phyloP scores from a whole-genome alignment of 2,888 invertebrate species.

The Nezara viridula region DNA sequence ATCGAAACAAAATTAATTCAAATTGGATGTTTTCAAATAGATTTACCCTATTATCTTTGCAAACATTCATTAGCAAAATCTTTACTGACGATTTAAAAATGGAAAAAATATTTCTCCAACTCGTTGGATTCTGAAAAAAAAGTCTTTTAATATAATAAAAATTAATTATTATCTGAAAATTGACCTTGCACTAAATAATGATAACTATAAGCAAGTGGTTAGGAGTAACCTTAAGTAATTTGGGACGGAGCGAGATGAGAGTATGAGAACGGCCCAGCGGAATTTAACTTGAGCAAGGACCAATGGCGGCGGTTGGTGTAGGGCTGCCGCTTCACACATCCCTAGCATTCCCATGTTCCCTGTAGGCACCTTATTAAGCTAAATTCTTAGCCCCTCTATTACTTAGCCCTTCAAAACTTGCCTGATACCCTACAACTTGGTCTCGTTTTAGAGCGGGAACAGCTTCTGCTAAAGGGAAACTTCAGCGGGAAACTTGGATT shows the following conservation, averaged over 20 bases:
- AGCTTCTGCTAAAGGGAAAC: background rate
- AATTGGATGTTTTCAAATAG: too few relatives aligned
- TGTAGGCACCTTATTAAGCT: conserved; percentile 34
- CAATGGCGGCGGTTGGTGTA: background rate
- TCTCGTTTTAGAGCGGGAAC: background rate
- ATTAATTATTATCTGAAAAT: too few relatives aligned
- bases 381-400: conserved; percentile 31
- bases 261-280: background rate
- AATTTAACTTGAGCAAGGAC: background rate
- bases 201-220: too few relatives aligned
- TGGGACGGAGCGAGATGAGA: background rate
- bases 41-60: too few relatives aligned
- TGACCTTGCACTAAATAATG: too few relatives aligned
- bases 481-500: background rate
- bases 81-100: too few relatives aligned
- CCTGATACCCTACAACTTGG: background rate
- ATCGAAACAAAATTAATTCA: too few relatives aligned
- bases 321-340: background rate
- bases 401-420: conserved; percentile 16
- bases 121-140: too few relatives aligned
- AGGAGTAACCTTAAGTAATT: background rate
- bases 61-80: too few relatives aligned
- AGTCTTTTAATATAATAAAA: too few relatives aligned
- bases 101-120: too few relatives aligned
- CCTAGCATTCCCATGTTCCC: background rate